Evolutionary conservation across 2,113 vertebrate species (phyloP).

Genomic region (Xenus cinereus): DNA sequence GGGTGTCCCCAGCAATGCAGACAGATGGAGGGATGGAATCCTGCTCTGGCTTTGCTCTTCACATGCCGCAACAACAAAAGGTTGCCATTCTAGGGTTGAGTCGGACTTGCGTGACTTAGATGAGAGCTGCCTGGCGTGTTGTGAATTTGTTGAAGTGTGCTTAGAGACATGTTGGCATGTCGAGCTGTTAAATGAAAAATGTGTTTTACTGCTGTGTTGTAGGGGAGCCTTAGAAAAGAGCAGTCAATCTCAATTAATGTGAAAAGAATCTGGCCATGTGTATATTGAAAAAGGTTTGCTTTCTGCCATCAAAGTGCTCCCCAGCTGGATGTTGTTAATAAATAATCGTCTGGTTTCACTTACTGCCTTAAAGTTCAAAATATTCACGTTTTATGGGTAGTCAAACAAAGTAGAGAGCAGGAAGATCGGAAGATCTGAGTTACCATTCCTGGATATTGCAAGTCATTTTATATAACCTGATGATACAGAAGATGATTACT

Average conservation of each 20-base stretch:
- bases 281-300: slow-evolving; percentile 18
- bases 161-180: background rate
- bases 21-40: background rate
- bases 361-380: slow-evolving; percentile 4
- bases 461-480: background rate
- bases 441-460: background rate
- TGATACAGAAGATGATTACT: background rate
- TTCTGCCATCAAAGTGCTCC: slow-evolving; percentile 36
- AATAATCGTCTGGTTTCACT: slow-evolving; percentile 41
- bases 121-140: background rate
- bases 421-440: background rate
- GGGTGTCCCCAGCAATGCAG: background rate
- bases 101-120: background rate
- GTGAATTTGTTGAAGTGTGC: slow-evolving; percentile 13
- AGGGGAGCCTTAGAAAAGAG: background rate
- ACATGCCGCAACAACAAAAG: background rate
- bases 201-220: background rate
- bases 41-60: background rate
- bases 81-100: background rate
- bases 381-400: background rate
- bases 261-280: background rate
- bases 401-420: background rate
- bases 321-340: slow-evolving; percentile 39
- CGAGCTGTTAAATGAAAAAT: background rate
- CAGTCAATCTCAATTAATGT: slow-evolving; percentile 41